Evolutionary conservation across 2,113 vertebrate species (phyloP).

Genomic region (Redunca redunca): DNA sequence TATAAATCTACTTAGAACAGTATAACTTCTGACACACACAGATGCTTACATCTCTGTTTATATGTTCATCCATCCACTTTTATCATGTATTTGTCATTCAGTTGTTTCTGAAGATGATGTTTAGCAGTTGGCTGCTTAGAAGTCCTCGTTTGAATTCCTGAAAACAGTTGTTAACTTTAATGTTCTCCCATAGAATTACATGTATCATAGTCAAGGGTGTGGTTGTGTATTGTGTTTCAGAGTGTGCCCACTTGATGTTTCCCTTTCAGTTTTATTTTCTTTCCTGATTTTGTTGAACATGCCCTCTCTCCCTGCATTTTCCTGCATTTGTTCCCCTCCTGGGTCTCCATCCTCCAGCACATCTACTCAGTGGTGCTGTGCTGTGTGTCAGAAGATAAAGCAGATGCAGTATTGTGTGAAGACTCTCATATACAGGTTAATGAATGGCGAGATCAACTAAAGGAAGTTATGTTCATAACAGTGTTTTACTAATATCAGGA

Average conservation of each 20-base stretch:
- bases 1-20: conserved; percentile 65
- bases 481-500: conserved; percentile 73
- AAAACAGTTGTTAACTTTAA: conserved; percentile 71
- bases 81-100: conserved; percentile 69
- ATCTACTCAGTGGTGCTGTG: conserved; percentile 76
- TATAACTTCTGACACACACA: conserved; percentile 73
- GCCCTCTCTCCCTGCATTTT: not conserved
- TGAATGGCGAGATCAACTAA: conserved; percentile 72
- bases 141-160: conserved; percentile 66
- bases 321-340: not conserved
- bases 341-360: conserved; percentile 19
- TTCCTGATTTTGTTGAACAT: conserved; percentile 32
- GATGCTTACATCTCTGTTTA: conserved; percentile 64
- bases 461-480: conserved; percentile 66
- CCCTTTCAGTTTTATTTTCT: conserved; percentile 57
- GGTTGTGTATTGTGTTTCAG: conserved; percentile 73
- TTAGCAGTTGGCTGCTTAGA: conserved; percentile 70
- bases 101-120: conserved; percentile 65
- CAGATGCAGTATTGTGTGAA: conserved; percentile 72
- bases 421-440: conserved; percentile 72
- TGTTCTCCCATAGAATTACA: conserved; percentile 50
- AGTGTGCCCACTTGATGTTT: conserved; percentile 65
- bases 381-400: conserved; percentile 76
- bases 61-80: conserved; percentile 49
- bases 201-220: conserved; percentile 57